These are phyloP conservation scores for Dynastes hyllus DNA, from an alignment of 2,888 invertebrate species.

Conservation along the genomic window DNA sequence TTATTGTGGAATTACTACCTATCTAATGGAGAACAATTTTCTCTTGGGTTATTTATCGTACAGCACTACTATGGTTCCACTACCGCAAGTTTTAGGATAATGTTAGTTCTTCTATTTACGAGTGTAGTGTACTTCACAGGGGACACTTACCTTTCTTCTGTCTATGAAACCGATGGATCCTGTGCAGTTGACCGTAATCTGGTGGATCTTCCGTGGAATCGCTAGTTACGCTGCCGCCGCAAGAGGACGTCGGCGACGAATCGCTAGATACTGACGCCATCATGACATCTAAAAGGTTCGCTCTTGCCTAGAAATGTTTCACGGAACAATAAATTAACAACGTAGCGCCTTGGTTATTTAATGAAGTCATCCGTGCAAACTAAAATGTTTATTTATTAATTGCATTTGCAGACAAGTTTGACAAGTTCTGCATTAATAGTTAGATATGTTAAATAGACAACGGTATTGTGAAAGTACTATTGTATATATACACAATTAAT, in stretches of 20 bases:
- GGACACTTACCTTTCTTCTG: conserved; percentile 81
- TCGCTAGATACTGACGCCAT: conserved; percentile 77
- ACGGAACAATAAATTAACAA: conserved; percentile 46
- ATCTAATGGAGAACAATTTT: not conserved
- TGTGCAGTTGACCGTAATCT: conserved; percentile 81
- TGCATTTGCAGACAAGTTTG: no score
- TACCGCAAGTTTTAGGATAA: conserved; percentile 2
- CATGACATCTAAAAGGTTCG: conserved; percentile 85
- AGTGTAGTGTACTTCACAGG: not conserved
- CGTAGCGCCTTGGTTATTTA: not conserved
- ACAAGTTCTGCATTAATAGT: no score
- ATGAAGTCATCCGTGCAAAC: not conserved
- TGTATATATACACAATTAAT: no score
- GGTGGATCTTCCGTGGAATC: conserved; percentile 76
- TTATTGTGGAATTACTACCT: conserved; percentile 4
- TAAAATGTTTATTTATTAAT: no score
- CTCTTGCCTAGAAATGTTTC: conserved; percentile 76
- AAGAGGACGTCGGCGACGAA: conserved; percentile 80
- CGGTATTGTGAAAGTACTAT: no score
- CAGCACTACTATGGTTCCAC: not conserved
- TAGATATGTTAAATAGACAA: no score
- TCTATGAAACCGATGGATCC: conserved; percentile 80
- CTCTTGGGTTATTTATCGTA: conserved; percentile 11
- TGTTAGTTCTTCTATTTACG: conserved; percentile 8
- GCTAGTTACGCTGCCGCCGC: conserved; percentile 77